Conservation (phyloP, 2,113 vertebrate species). For the Kobus ellipsiprymnus region DNA sequence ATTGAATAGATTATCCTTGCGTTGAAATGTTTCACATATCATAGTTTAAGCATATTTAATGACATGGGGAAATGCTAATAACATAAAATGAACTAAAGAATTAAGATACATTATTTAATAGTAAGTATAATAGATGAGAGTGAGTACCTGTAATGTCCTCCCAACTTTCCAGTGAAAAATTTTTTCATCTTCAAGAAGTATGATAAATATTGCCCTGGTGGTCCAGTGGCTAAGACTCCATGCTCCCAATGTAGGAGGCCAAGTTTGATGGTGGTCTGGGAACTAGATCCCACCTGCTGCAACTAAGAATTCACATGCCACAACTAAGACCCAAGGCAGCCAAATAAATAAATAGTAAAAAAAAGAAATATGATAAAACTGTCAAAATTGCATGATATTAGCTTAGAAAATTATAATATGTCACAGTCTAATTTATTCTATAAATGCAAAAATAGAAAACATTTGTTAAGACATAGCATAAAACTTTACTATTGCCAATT, state of each 20-base stretch:
- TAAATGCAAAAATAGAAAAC: not conserved
- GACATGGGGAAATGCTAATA: not conserved
- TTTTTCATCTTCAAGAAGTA: slow-evolving; percentile 3
- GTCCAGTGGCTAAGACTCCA: not conserved
- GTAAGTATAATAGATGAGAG: not conserved
- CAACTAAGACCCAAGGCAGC: not conserved
- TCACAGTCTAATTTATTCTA: not conserved
- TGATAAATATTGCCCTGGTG: not conserved
- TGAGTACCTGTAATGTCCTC: not conserved
- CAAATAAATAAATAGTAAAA: not conserved
- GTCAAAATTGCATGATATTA: not conserved
- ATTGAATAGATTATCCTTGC: not conserved
- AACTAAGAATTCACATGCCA: not conserved
- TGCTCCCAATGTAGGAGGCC: not conserved
- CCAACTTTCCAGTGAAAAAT: not conserved
- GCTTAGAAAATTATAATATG: not conserved
- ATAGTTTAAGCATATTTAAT: slow-evolving; percentile 10
- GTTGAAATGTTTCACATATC: not conserved
- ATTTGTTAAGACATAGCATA: not conserved
- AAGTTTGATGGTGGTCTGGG: not conserved
- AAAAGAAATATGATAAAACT: not conserved
- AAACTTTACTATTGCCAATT: not conserved
- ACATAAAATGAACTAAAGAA: not conserved
- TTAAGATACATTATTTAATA: not conserved
- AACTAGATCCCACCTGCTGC: not conserved